Evolutionary conservation across 2,113 vertebrate genomes (phyloP), one percentile per base, ranked within the genome.

Genomic region (Planiliza haematocheilus): DNA sequence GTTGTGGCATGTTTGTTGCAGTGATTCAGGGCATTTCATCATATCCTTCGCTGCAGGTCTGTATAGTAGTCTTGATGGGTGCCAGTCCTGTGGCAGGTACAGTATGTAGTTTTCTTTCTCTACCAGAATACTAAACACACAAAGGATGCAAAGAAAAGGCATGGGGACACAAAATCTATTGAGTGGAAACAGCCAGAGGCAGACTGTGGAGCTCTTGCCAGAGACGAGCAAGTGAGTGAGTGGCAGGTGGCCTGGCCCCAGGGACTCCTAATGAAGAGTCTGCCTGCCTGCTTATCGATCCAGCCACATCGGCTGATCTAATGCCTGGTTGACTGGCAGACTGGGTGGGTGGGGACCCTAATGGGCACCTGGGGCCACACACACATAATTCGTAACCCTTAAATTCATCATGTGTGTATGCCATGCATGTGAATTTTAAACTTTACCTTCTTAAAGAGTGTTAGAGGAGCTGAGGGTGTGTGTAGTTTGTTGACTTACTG

Each of bases 221-320:
- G 70, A 79, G 75, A 72, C 74, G 58, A 74, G 69, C 64, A 30
- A 17, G 70, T 12, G 74, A 83, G 77, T 88, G 84, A 90, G 77
- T 87, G 89, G 87, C 89, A 92, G 86, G 86, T 89, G 86, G 85
- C 72, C 85, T 77, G 79, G 80, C 89, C 80, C 78, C 48, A 1
- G 86, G 85, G 91, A 86, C 79, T 85, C 59, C 79, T 91, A 91
- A 93, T 92, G 87, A 94, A 92, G 84, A 86, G 87, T 88, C 81
- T 82, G 88, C 83, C 74, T 84, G 82, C 65, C 85, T 91, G 90
- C 82, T 21, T 82, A 93, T 93, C 66, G 90, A 91, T 92, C 86
- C 65, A 50, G 74, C 84, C 81, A 79, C 91, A 82, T 76, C 84
- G 79, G 81, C 82, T 78, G 82, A 88, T 77, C 79, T 88, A 83